A percentile compares a stretch with the other conserved stretches of the same genome.
phyloP scores from a whole-genome alignment of 2,113 vertebrate species.

The Muntiacus muntjak region DNA sequence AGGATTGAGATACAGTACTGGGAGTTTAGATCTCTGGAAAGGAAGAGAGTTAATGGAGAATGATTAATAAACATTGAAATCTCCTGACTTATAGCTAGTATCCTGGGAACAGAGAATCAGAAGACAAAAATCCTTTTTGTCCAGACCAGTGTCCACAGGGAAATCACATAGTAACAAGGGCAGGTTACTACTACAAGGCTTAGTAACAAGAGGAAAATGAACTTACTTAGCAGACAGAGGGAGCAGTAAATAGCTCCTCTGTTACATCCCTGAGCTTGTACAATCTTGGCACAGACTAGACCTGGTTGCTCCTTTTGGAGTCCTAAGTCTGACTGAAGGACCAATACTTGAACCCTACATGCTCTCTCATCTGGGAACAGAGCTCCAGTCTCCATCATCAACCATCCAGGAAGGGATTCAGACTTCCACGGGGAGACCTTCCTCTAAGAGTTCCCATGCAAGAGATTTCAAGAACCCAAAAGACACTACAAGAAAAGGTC shows the following conservation, averaged over 20 bases:
- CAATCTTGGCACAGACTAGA: not conserved
- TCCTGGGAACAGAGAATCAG: not conserved
- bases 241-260: not conserved
- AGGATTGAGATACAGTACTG: not conserved
- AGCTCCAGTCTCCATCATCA: not conserved
- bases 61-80: not conserved
- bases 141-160: not conserved
- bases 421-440: not conserved
- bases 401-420: not conserved
- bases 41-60: not conserved
- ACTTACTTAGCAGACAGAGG: not conserved
- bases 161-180: not conserved
- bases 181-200: not conserved
- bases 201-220: not conserved
- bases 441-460: not conserved
- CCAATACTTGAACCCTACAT: not conserved
- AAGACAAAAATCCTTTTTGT: not conserved
- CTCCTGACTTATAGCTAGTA: not conserved
- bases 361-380: not conserved
- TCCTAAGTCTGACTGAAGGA: not conserved
- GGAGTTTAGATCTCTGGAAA: not conserved
- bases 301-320: not conserved
- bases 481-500: not conserved
- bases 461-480: not conserved
- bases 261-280: not conserved